These are phyloP conservation scores for Haemorhous mexicanus DNA, from an alignment of 2,113 vertebrate genomes.

Conservation along the genomic window DNA sequence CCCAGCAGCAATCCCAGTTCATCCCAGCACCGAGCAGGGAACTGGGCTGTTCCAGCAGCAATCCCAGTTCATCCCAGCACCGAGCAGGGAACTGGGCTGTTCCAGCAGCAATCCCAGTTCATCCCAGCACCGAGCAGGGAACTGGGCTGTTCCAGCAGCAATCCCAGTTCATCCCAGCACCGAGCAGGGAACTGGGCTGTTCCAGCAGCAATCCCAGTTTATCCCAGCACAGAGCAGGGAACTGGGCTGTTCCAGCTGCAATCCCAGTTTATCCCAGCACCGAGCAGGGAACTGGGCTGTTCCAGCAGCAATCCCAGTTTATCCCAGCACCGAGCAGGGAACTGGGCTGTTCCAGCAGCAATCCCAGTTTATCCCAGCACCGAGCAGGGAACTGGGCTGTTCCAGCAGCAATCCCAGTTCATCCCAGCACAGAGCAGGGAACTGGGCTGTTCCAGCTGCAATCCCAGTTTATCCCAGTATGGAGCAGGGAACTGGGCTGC, in stretches of 20 bases:
- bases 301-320: not conserved
- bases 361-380: too few species aligned
- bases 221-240: not conserved
- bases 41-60: accelerated
- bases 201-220: not conserved
- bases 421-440: not conserved
- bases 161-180: not conserved
- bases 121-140: too few species aligned
- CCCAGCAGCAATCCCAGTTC: accelerated
- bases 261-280: not conserved
- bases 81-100: not conserved
- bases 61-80: not conserved
- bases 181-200: too few species aligned
- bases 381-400: too few species aligned
- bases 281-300: too few species aligned
- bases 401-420: accelerated
- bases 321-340: not conserved
- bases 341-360: not conserved
- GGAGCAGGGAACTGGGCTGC: too few species aligned
- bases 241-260: not conserved
- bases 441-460: not conserved
- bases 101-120: not conserved
- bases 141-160: not conserved
- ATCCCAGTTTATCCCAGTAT: not conserved
- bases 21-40: too few species aligned